A percentile compares a stretch with the other conserved stretches of the same genome.
phyloP scores from a whole-genome alignment of 2,797 vertebrate genomes.

The Enteromius argenteus region DNA sequence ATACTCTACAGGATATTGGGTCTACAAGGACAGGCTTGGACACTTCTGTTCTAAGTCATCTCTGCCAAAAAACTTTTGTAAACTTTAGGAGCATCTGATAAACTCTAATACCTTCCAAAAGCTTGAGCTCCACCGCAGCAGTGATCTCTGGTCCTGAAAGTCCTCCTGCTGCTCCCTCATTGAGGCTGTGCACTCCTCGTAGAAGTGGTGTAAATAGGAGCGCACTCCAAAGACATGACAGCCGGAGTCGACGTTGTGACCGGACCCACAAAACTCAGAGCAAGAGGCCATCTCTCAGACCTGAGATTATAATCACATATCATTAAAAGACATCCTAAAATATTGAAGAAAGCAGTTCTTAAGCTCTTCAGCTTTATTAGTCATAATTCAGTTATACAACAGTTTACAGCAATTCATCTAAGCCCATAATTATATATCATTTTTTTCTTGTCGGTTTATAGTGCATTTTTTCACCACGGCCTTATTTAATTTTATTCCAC shows the following conservation, averaged over 20 bases:
- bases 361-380: background rate
- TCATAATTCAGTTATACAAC: too few species aligned
- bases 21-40: background rate
- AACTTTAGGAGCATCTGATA: background rate
- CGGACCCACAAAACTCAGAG: slow-evolving; percentile 82
- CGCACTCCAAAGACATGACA: slow-evolving; percentile 92
- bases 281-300: slow-evolving; percentile 86
- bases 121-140: slow-evolving; percentile 86
- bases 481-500: background rate
- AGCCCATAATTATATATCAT: background rate
- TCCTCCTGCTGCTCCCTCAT: slow-evolving; percentile 89
- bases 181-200: slow-evolving; percentile 95
- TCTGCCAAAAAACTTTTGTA: background rate
- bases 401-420: background rate
- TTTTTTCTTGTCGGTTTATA: background rate
- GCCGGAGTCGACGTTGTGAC: slow-evolving; percentile 74
- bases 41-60: background rate
- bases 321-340: slow-evolving; percentile 6
- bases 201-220: slow-evolving; percentile 97
- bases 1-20: background rate
- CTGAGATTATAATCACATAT: slow-evolving; percentile 64
- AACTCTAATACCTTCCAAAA: slow-evolving; percentile 88
- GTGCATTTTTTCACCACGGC: background rate
- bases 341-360: background rate
- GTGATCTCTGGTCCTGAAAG: slow-evolving; percentile 88